Conservation (phyloP, 2,113 vertebrate species). For the Cyprinus carpio region DNA sequence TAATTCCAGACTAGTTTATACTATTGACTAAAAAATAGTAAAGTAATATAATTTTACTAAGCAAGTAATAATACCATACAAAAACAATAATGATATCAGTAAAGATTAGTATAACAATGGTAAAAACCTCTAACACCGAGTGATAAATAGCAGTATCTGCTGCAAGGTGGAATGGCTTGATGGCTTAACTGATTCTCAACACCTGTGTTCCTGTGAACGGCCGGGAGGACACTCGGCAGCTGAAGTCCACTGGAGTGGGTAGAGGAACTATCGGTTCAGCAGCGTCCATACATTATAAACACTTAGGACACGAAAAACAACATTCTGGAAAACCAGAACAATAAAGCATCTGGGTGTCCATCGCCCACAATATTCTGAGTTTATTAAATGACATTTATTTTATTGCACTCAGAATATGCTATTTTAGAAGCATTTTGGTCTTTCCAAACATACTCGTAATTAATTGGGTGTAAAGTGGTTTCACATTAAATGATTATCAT, state of each 20-base stretch:
- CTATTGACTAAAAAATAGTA: neutral
- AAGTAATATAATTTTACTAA: neutral
- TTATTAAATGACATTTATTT: neutral
- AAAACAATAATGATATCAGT: neutral
- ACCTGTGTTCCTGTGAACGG: slow-evolving; percentile 82
- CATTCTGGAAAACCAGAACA: slow-evolving; percentile 76
- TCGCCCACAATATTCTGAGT: neutral
- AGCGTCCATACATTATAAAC: slow-evolving; percentile 85
- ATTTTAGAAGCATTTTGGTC: neutral
- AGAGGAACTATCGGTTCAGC: no score
- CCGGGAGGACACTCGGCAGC: slow-evolving; percentile 87
- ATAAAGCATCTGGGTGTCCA: neutral
- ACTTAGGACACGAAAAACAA: slow-evolving; percentile 74
- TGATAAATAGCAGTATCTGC: neutral
- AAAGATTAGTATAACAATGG: neutral
- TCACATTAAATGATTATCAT: neutral
- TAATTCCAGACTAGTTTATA: neutral
- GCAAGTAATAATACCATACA: neutral
- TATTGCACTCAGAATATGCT: neutral
- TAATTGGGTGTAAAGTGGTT: neutral
- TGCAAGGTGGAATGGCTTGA: neutral
- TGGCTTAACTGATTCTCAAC: slow-evolving; percentile 88
- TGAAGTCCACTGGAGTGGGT: slow-evolving; percentile 82
- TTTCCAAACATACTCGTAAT: neutral
- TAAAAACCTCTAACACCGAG: neutral